Evolutionary conservation across 2,888 invertebrate species (phyloP), one percentile per base, ranked within the genome.

Genomic region (Ectemnius cavifrons): DNA sequence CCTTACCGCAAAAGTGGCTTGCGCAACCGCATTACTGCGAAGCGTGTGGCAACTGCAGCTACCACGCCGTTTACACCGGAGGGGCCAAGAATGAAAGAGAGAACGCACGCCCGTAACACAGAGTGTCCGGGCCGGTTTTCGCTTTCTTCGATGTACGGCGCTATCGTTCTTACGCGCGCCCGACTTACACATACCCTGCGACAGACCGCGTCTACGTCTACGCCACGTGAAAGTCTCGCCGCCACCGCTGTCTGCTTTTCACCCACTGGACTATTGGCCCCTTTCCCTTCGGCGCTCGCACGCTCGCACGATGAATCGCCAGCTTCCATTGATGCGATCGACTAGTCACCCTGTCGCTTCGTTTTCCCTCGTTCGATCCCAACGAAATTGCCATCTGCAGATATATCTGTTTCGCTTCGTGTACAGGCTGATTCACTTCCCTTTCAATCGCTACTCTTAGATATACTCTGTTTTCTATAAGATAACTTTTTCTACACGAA

Each of bases 31-130:
- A 78, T 82, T 78, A 77, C 81, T 78, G 78, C 70, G 75, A 83
- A 82, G 79, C 81, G 79, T 84, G 85, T 83, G 76, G 84, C 80
- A 86, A 86, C 76, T 67, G 71, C 73, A 78, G 73, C 76, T 65
- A 59, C 67, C 75, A 64, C 76, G 75, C 52, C 52, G 52, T 52
- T 14, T 62, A 74, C 70, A 74, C 72, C 73, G 64, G 16, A 52
- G 16, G 52, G 16, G 52, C 23, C 52, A 52, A 16, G 52, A 52
- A 16, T 16, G 52, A 52, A 16, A 52, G 52, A 52, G 52, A 52
- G 52, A 52, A 16, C 14, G 52, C 74, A 67, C 70, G 68, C 66
- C 67, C 75, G 52, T 18, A 18, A 18, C 52, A 23, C 18, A 56
- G 64, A 45, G 67, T 61, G 71, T 67, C 67, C 72, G 75, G 72